Base-by-base conservation (phyloP, 2,113 vertebrate genomes). In the Campylorhamphus procurvoides region DNA sequence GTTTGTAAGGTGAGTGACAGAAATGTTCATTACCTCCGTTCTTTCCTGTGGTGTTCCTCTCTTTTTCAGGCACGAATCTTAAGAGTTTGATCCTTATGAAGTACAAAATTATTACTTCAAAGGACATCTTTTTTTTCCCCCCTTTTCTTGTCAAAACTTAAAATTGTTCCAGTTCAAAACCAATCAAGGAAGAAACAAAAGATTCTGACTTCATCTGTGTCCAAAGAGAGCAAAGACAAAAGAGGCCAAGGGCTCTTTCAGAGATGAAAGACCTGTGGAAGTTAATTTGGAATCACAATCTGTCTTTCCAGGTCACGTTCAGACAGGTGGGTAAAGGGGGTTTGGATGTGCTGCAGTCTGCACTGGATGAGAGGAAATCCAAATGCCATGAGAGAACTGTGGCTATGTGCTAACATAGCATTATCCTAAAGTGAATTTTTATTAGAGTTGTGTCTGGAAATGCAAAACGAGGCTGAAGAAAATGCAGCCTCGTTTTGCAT, bases 1-100 rank as follows among this genome's bases (percentile, higher is more conserved):
- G 63, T 89, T 90, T 92, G 81, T 60, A 64, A 84, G 76, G 42
- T 93, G 89, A 91, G 49, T 97, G 97, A 94, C 96, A 95, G 96
- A 89, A 94, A 92, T 68, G 58, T 92, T 96, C 89, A 91, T 97
- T 95, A 84, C 92, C 50, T 90, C 72, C 19, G 9, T 72, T 92
- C 53, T 84, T 96, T 95, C 82, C 78, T 63, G 39, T 69, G 24
- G 40, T 91, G 75, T 67, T 93, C 78, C 63, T 95, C 75, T 84
- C 71, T 79, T 76, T 93, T 83, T 80, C 50, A 80, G 68, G 49
- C 44, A 93, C 47, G n/a, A 88, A 81, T 67, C 56, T 83, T 40
- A 78, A 53, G 79, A 81, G 84, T 88, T 92, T 84, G 50, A 80
- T 94, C 55, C 59, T 62, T 88, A 73, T 55, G 63, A 97, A 95